Evolutionary conservation across 1,140 invertebrate genomes (phyloP).

Genomic region (Drosophila pruinosa): DNA sequence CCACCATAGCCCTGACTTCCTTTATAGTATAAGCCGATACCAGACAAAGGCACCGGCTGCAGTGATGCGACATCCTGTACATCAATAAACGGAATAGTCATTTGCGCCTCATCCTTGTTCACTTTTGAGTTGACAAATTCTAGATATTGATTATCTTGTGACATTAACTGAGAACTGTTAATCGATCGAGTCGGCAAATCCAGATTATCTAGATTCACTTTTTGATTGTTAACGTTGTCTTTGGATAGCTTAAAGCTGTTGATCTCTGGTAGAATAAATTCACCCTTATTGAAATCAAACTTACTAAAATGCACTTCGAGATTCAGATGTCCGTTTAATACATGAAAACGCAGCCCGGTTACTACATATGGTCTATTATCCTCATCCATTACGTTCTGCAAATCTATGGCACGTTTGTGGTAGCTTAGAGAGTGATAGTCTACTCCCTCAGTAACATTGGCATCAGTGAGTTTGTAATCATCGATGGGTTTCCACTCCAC

Average conservation of each 20-base stretch:
- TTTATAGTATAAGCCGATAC: background rate
- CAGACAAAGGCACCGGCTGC: background rate
- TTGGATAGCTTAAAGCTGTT: background rate
- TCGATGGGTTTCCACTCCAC: background rate
- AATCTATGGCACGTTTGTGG: background rate
- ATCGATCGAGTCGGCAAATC: background rate
- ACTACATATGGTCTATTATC: background rate
- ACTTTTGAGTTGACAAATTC: background rate
- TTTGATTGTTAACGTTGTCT: background rate
- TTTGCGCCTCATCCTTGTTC: background rate
- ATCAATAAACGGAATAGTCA: background rate
- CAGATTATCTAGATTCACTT: background rate
- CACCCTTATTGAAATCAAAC: background rate
- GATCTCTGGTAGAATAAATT: background rate
- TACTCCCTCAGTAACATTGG: background rate
- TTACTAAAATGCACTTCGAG: background rate
- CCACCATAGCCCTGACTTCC: background rate
- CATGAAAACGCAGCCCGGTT: background rate
- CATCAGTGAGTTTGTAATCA: background rate
- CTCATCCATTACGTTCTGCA: background rate
- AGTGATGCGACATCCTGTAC: background rate
- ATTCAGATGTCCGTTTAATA: background rate
- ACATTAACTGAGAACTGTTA: background rate
- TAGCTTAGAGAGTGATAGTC: background rate
- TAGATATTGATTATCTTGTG: background rate